Conservation (phyloP, 2,888 invertebrate species). For the Orthosia gracilis region DNA sequence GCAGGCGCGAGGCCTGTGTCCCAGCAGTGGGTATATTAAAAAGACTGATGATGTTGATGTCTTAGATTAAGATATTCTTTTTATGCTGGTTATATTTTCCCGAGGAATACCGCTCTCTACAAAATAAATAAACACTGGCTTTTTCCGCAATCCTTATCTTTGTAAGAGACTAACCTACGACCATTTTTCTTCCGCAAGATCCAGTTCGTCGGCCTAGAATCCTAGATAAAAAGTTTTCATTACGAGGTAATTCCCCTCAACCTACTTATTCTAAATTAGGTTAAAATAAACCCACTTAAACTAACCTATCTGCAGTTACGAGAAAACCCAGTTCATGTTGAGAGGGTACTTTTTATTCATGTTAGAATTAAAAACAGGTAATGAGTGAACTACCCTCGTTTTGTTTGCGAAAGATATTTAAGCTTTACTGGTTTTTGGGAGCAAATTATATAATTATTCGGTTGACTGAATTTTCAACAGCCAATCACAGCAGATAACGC, state of each 20-base stretch:
- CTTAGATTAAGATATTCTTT: too few relatives aligned
- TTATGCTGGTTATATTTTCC: too few relatives aligned
- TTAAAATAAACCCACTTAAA: constrained; percentile 5
- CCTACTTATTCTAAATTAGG: constrained; percentile 2
- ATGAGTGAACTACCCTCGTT: not conserved
- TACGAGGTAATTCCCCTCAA: not conserved
- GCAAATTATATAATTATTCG: too few relatives aligned
- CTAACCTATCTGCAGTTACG: constrained; percentile 2
- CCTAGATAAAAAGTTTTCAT: constrained; percentile 2
- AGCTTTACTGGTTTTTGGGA: not conserved
- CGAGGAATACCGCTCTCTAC: too few relatives aligned
- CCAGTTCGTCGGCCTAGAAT: not conserved
- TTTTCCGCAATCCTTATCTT: too few relatives aligned
- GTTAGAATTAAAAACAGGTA: not conserved
- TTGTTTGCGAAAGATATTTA: constrained; percentile 5
- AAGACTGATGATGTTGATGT: too few relatives aligned
- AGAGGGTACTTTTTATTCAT: not conserved
- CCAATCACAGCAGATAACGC: too few relatives aligned
- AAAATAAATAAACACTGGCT: too few relatives aligned
- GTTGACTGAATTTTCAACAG: too few relatives aligned
- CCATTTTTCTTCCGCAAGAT: not conserved
- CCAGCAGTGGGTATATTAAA: too few relatives aligned
- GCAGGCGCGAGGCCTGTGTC: too few relatives aligned
- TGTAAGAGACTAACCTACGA: not conserved
- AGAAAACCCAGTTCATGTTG: not conserved